These are phyloP conservation scores for Acanthaster planci DNA, from an alignment of 35 echinoderm and acorn worm species.

Conservation along the genomic window DNA sequence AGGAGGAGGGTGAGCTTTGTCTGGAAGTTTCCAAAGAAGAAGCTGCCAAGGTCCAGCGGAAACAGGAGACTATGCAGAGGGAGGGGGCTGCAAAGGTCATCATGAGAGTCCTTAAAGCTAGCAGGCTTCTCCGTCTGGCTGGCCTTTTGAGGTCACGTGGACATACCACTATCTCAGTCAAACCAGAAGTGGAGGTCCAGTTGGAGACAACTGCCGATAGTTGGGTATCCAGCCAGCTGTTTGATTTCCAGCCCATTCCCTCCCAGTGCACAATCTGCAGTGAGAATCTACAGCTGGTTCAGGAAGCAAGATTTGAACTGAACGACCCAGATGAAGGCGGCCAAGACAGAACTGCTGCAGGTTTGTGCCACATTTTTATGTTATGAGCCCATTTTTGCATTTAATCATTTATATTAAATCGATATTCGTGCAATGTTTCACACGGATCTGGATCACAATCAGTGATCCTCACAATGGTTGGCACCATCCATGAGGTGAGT, in stretches of 20 bases:
- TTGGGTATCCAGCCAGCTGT: background rate
- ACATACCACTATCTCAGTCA: background rate
- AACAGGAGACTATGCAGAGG: background rate
- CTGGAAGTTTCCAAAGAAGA: background rate
- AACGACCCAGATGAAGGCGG: background rate
- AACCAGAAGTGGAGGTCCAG: background rate
- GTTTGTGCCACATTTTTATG: too few species aligned
- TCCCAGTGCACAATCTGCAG: background rate
- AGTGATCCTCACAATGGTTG: too few species aligned
- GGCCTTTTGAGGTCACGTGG: background rate
- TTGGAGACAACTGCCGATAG: background rate
- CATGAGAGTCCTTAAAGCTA: background rate
- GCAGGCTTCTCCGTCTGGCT: background rate
- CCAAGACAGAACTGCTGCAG: background rate
- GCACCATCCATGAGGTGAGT: too few species aligned
- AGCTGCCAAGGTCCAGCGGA: background rate
- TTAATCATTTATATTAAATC: too few species aligned
- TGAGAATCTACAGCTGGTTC: background rate
- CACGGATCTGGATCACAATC: too few species aligned
- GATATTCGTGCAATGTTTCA: too few species aligned
- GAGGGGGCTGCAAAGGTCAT: background rate
- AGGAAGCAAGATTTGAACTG: background rate
- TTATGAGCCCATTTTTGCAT: too few species aligned
- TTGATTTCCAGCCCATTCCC: background rate
- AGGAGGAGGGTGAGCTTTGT: background rate